Conservation (phyloP, 2,113 vertebrate species). For the Hydrochoerus hydrochaeris region DNA sequence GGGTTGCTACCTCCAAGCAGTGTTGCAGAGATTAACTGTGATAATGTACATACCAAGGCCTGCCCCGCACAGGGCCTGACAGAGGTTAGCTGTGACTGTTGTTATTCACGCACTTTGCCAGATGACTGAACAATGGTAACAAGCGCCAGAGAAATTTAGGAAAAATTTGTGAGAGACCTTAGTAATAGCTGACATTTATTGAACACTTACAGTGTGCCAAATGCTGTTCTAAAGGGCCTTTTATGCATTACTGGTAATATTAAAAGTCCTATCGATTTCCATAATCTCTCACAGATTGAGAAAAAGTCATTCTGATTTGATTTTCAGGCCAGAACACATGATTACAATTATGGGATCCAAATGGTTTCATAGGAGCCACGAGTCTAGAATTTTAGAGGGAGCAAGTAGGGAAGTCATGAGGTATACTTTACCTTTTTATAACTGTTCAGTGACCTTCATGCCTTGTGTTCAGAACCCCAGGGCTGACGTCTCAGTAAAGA, state of each 20-base stretch:
- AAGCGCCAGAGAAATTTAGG: background rate
- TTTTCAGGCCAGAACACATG: background rate
- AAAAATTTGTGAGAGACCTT: background rate
- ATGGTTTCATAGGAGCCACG: background rate
- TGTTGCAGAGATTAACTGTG: background rate
- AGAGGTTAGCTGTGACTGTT: background rate
- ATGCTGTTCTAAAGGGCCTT: background rate
- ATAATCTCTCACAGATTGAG: slow-evolving; percentile 13
- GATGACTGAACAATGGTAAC: background rate
- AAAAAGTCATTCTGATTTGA: background rate
- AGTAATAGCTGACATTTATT: slow-evolving; percentile 3
- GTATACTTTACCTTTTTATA: background rate
- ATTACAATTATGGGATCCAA: background rate
- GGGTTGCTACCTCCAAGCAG: background rate
- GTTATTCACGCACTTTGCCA: background rate
- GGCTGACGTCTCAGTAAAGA: background rate
- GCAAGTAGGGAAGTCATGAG: background rate
- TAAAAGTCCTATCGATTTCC: slow-evolving; percentile 26
- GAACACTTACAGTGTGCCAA: background rate
- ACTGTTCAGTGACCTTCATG: background rate
- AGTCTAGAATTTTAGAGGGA: slow-evolving; percentile 5
- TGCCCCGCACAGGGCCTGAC: rapidly evolving
- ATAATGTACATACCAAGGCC: background rate
- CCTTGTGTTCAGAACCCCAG: background rate
- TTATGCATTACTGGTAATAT: slow-evolving; percentile 32